Evolutionary conservation across 30 jellyfish, hydroid and myxozoan species (phyloP).

Genomic region (Catostylus mosaicus): DNA sequence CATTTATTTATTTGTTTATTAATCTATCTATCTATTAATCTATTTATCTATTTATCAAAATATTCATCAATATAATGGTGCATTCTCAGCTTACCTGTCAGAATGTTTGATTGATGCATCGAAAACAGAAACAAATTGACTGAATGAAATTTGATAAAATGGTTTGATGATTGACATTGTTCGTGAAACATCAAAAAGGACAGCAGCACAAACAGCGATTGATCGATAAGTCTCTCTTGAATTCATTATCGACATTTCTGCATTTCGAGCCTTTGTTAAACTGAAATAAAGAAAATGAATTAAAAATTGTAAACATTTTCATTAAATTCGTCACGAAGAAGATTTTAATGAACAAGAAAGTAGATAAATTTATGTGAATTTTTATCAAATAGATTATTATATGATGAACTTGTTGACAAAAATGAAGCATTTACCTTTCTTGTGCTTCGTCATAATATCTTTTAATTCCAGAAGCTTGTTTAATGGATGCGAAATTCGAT

Average conservation of each 20-base stretch:
- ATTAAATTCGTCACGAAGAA: too few relatives aligned
- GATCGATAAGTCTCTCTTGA: constrained; percentile 83
- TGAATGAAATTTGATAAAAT: constrained; percentile 69
- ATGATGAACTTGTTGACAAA: too few relatives aligned
- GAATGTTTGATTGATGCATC: constrained; percentile 83
- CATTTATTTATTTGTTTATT: too few relatives aligned
- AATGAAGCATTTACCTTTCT: constrained; percentile 70
- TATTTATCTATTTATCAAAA: too few relatives aligned
- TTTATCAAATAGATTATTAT: too few relatives aligned
- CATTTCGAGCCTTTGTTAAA: constrained; percentile 64
- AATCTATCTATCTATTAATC: too few relatives aligned
- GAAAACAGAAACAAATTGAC: constrained; percentile 66
- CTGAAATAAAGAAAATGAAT: constrained; percentile 13
- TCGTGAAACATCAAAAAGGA: constrained; percentile 67
- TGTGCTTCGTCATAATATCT: constrained; percentile 74
- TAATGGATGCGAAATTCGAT: constrained; percentile 47
- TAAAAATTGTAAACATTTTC: too few relatives aligned
- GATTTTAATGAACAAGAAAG: too few relatives aligned
- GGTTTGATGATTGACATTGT: constrained; percentile 72
- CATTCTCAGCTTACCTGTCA: constrained; percentile 65
- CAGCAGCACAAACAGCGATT: constrained; percentile 88
- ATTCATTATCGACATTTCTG: constrained; percentile 52
- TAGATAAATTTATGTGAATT: too few relatives aligned
- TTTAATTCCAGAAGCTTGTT: constrained; percentile 36
- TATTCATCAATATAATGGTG: too few relatives aligned